These are phyloP conservation scores for Leucoma salicis DNA, from an alignment of 2,888 invertebrate species.

Conservation along the genomic window DNA sequence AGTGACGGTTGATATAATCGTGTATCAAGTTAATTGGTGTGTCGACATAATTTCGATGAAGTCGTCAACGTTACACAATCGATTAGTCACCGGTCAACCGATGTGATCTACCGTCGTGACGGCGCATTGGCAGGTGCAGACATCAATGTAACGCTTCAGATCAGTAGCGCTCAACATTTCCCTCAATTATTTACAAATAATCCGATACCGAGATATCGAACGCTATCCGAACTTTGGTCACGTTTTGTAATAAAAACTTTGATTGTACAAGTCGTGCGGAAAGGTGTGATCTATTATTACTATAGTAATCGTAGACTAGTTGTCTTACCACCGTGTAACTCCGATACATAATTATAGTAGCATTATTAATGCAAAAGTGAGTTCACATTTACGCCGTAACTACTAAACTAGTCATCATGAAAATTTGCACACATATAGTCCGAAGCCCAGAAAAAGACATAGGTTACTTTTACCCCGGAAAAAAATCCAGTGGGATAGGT, in stretches of 20 bases:
- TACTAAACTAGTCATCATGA: too few species aligned
- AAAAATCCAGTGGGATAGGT: too few species aligned
- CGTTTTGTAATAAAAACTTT: constrained; percentile 63
- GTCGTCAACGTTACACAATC: constrained; percentile 68
- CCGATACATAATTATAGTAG: too few species aligned
- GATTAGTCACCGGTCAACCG: constrained; percentile 61
- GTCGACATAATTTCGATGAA: constrained; percentile 65
- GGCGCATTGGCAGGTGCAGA: constrained; percentile 64
- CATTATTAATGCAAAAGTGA: too few species aligned
- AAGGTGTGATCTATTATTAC: constrained; percentile 47
- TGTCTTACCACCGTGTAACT: too few species aligned
- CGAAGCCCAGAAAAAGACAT: too few species aligned
- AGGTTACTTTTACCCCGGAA: too few species aligned
- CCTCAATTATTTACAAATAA: constrained; percentile 72
- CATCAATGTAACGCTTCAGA: constrained; percentile 48
- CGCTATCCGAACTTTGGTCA: constrained; percentile 56
- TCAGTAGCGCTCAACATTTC: constrained; percentile 57
- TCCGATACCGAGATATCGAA: constrained; percentile 45
- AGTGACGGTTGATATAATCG: constrained; percentile 36
- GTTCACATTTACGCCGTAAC: too few species aligned
- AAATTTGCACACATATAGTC: too few species aligned
- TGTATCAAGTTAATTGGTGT: constrained; percentile 50
- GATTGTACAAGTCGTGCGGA: constrained; percentile 69
- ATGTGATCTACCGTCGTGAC: constrained; percentile 65
- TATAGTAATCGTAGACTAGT: too few species aligned